Base-by-base conservation (phyloP, 2,113 vertebrate species). In the Brachirus orientalis region DNA sequence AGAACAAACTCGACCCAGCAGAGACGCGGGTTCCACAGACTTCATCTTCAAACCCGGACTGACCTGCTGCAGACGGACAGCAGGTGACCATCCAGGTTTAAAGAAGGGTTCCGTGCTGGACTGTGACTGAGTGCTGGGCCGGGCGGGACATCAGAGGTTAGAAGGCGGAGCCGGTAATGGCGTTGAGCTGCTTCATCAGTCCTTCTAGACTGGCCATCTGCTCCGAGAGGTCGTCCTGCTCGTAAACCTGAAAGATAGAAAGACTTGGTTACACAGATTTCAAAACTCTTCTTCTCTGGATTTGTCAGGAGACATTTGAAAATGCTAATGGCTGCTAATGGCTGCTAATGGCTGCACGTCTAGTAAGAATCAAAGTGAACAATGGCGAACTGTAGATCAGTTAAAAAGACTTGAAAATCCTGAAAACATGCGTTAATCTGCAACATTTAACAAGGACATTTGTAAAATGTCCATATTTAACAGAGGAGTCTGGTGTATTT, bases 131-230 rank as follows among this genome's bases (percentile, higher is more conserved):
- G 57, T 62, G 59, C 47, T 16, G 50, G 45, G 40, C n/a, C 22
- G 14, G 66, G 57, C 33, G 0, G 41, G 71, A 43, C 48, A 22
- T 52, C 63, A 40, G 10, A 17, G 67, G 80, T 94, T 94, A 98
- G 93, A 98, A 98, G 77, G 97, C 96, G 0, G 97, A 98, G 81
- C 96, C 96, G 0, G 96, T 98, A 88, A 98, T 98, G 75, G 97
- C 97, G 0, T 98, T 98, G 45, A 98, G 96, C 76, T 98, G 96
- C 90, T 98, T 97, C 97, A 98, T 98, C 69, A 98, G 86, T 71
- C 97, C 96, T 85, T 98, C 97, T 80, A 98, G 92, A 84, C 96
- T 98, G 56, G 97, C 97, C 96, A 98, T 98, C 92, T 98, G 96
- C 85, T 98, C 96, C 10, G 96, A 98, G 75, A 98, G 83, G 81